phyloP scores from a whole-genome alignment of 1,140 invertebrate genomes.

The Bilobella aurantiaca region DNA sequence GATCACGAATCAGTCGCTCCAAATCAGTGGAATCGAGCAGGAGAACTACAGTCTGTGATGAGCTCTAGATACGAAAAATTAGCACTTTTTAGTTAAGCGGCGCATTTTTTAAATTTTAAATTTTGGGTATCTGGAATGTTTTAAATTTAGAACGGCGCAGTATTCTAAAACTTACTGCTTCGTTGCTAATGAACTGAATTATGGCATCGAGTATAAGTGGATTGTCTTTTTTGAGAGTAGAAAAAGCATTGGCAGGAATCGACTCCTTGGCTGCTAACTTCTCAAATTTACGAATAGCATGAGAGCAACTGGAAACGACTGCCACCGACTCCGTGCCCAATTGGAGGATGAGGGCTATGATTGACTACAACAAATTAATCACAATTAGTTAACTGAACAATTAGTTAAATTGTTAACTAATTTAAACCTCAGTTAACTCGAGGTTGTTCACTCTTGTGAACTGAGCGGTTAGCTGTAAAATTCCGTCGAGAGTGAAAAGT shows the following conservation, averaged over 20 bases:
- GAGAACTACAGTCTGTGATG: slow-evolving; percentile 27
- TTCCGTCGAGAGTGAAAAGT: slow-evolving; percentile 24
- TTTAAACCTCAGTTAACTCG: too few relatives aligned
- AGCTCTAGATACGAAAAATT: slow-evolving; percentile 14
- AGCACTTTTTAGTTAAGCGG: not conserved
- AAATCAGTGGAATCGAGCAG: slow-evolving; percentile 29
- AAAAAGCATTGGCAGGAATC: slow-evolving; percentile 23
- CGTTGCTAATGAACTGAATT: slow-evolving; percentile 25
- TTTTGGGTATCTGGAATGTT: not conserved
- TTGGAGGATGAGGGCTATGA: slow-evolving; percentile 30
- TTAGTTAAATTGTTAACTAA: not conserved
- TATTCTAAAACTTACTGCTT: slow-evolving; percentile 27
- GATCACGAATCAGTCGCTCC: slow-evolving; percentile 23
- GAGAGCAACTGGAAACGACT: slow-evolving; percentile 32
- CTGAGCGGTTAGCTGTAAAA: too few relatives aligned
- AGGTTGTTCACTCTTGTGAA: too few relatives aligned
- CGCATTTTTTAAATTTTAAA: not conserved
- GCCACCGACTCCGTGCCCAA: slow-evolving; percentile 28
- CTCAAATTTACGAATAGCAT: slow-evolving; percentile 32
- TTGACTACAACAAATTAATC: slow-evolving; percentile 20
- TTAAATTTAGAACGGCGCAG: not conserved
- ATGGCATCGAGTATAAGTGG: slow-evolving; percentile 24
- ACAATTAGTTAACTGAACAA: too few relatives aligned
- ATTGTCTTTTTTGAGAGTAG: slow-evolving; percentile 31
- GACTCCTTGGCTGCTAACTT: slow-evolving; percentile 22